These are phyloP conservation scores for Chironomus tentans DNA, from an alignment of 2,888 invertebrate species.

Conservation along the genomic window DNA sequence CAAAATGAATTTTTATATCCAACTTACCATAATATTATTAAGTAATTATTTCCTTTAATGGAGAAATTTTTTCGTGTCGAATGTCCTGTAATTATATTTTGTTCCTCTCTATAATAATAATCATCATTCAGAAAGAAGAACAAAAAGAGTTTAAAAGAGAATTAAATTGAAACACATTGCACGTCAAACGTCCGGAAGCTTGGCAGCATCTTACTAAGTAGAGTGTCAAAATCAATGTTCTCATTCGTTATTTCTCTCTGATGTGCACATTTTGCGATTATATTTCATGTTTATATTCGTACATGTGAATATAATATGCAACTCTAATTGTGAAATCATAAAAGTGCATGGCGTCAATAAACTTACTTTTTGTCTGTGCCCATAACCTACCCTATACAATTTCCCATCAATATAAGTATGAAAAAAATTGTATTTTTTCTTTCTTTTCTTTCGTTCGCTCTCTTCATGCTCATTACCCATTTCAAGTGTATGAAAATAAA, in stretches of 20 bases:
- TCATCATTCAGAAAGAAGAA: neutral
- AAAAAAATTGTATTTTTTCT: too few relatives aligned
- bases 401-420: neutral
- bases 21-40: too few relatives aligned
- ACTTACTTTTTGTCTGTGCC: slow-evolving; percentile 3
- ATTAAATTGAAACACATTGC: neutral
- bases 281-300: neutral
- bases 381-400: slow-evolving; percentile 22
- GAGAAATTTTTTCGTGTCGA: too few relatives aligned
- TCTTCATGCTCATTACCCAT: neutral
- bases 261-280: neutral
- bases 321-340: slow-evolving; percentile 1
- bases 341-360: slow-evolving; percentile 22
- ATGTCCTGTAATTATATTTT: neutral
- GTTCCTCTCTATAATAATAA: neutral
- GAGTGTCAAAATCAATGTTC: neutral
- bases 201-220: too few relatives aligned
- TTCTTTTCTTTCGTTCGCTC: neutral
- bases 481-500: neutral
- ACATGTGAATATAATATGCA: neutral
- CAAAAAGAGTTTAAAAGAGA: neutral
- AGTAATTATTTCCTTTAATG: too few relatives aligned
- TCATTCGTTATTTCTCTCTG: neutral
- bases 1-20: too few relatives aligned
- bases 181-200: neutral